Evolutionary conservation across 2,888 invertebrate species (phyloP).

Genomic region (Dolomedes plantarius): DNA sequence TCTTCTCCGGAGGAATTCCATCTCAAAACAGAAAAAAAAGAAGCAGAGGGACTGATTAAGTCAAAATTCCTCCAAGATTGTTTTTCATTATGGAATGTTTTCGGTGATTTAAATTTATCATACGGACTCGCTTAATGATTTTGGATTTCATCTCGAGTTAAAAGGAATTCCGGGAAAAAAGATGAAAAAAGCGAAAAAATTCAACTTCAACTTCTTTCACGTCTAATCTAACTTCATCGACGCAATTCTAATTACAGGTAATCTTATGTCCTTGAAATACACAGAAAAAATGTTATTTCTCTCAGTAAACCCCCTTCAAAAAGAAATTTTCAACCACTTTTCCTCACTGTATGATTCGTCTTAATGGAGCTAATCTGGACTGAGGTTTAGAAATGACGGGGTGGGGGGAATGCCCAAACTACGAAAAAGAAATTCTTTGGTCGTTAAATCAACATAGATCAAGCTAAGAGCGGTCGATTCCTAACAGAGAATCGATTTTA

Average conservation of each 20-base stretch:
- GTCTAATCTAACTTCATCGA: slow-evolving; percentile 56
- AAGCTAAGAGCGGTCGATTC: background rate
- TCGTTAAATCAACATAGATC: background rate
- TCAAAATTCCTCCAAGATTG: slow-evolving; percentile 41
- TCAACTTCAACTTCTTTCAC: slow-evolving; percentile 24
- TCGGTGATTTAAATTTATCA: slow-evolving; percentile 52
- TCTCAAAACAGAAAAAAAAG: background rate
- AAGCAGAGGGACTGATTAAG: slow-evolving; percentile 35
- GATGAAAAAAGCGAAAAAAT: slow-evolving; percentile 7
- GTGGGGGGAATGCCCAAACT: background rate
- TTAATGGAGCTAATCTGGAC: slow-evolving; percentile 50
- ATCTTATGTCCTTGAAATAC: slow-evolving; percentile 34
- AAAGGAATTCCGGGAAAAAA: slow-evolving; percentile 23
- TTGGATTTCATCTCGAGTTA: slow-evolving; percentile 28
- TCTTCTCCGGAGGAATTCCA: background rate
- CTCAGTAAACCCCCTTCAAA: slow-evolving; percentile 31
- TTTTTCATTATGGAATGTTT: slow-evolving; percentile 40
- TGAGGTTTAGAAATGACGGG: background rate
- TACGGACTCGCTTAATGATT: slow-evolving; percentile 46
- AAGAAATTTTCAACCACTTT: slow-evolving; percentile 46
- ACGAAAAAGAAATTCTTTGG: background rate
- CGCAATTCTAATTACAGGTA: slow-evolving; percentile 50
- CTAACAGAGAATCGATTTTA: background rate
- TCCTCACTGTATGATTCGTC: slow-evolving; percentile 27
- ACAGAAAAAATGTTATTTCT: slow-evolving; percentile 34